Base-by-base conservation (phyloP, 2,797 vertebrate genomes). In the Erpetoichthys calabaricus region DNA sequence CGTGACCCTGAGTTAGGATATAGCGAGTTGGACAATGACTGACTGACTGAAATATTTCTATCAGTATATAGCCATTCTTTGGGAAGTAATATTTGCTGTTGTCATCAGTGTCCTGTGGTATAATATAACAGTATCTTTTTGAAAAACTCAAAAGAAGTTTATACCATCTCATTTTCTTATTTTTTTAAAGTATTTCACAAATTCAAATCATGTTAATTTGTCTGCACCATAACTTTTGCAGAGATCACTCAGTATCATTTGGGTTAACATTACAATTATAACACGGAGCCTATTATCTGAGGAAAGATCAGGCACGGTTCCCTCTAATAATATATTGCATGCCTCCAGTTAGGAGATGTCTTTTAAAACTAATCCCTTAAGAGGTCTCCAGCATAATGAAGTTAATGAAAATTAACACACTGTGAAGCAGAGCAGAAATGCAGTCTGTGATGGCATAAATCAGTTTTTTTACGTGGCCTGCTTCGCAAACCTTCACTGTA, bases 301-400 rank as follows among this genome's bases (percentile, higher is more conserved):
- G 73, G 73, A 76, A 71, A 75, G 80, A 85, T 77, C 72, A 79
- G 80, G 78, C 84, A 86, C 81, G 83, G 77, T 86, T 84, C 78
- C 59, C 66, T 73, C 73, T 75, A 69, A 79, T 81, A 82, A 59
- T 70, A 82, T 73, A 80, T 74, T 76, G 64, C 76, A 78, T 75
- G 73, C 75, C 71, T 82, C 73, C 80, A 83, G 78, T 82, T 74
- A 85, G 74, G 61, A 73, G 74, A 75, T 80, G 68, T 68, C 76
- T 66, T 88, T 88, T 84, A 79, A 79, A 63, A 84, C 74, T 84
- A 86, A 86, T 80, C 73, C 81, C 85, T 74, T 73, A 84, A 84
- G 83, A 88, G 66, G 68, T 81, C 80, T 81, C 67, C 76, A 73
- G 70, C 74, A 75, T 75, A 76, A 83, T 85, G 72, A 84, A 82